Evolutionary conservation across 2,797 vertebrate species (phyloP), one percentile per base, ranked within the genome.

Genomic region (Ctenochaetus hawaiiensis): DNA sequence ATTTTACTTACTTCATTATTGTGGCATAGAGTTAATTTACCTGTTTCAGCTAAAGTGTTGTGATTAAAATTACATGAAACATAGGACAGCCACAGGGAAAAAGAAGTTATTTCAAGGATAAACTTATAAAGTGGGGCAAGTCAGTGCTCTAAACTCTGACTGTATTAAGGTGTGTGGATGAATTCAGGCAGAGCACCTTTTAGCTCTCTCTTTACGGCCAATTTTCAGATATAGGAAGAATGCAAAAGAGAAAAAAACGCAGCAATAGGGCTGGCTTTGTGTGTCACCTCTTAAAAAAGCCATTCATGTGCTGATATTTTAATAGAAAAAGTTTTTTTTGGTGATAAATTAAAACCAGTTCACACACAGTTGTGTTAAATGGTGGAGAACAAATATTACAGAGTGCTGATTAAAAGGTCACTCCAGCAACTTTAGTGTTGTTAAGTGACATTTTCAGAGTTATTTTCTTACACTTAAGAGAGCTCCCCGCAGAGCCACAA

Each of bases 371-470:
- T 39, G 12, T 34, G n/a, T 22, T 44, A 4, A 23, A 26, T 18
- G 10, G 7, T 11, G 8, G 53, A 67, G 49, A n/a, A 4, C 59
- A 60, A 30, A 54, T 23, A 41, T 63, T 26, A 43, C 0, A 0
- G 13, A 60, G 44, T 8, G 30, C 13, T 59, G 63, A 56, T 64
- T 77, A 41, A 75, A 67, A 61, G 77, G 59, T 54, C 17, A 60
- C 60, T 43, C 17, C 13, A 64, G 48, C 4, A 1, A 39, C 61
- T 34, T n/a, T 23, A 7, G 12, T 61, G 9, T 39, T 37, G 37
- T 60, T 66, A 20, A 4, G 30, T 51, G 26, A 70, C 39, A 53
- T 43, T 10, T 23, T 67, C 39, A 30, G 34, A 5, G 5, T 23
- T 18, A 18, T 37, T 68, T 47, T 47, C 54, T 67, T 12, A 20